These are phyloP conservation scores for Odocoileus hemionus DNA, from an alignment of 2,113 vertebrate species.

Conservation along the genomic window DNA sequence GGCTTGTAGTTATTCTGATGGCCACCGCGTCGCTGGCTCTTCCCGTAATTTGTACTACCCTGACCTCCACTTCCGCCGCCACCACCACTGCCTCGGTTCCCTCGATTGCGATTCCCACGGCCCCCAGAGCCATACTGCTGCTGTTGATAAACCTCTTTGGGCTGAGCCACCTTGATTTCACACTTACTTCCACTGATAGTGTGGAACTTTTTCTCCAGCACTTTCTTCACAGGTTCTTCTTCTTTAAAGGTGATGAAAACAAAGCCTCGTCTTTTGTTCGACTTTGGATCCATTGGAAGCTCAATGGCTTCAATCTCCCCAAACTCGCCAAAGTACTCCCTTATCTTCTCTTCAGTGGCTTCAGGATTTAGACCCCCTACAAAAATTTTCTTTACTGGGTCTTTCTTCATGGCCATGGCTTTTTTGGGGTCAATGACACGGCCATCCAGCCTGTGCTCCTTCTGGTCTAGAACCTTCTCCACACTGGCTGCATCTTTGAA, in stretches of 20 bases:
- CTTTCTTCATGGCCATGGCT: constrained; percentile 99
- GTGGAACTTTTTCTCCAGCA: constrained; percentile 97
- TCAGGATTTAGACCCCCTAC: constrained; percentile 97
- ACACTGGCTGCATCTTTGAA: constrained; percentile 94
- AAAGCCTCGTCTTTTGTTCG: constrained; percentile 97
- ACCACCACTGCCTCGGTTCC: constrained; percentile 89
- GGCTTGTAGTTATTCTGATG: constrained; percentile 99
- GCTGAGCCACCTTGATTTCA: constrained; percentile 98
- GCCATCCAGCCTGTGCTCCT: constrained; percentile 96
- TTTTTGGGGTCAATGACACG: constrained; percentile 98
- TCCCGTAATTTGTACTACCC: constrained; percentile 99
- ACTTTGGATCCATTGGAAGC: constrained; percentile 98
- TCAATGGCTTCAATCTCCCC: constrained; percentile 99
- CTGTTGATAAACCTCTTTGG: constrained; percentile 99
- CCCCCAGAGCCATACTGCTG: constrained; percentile 95
- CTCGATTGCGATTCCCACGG: constrained; percentile 86
- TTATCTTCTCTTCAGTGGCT: constrained; percentile 95
- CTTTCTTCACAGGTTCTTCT: constrained; percentile 93
- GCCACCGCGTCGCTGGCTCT: constrained; percentile 99
- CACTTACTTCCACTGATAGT: constrained; percentile 98
- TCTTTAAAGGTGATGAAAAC: constrained; percentile 99
- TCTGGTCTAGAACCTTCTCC: constrained; percentile 97
- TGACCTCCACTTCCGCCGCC: constrained; percentile 83
- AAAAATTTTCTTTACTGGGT: constrained; percentile 98
- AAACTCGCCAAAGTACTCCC: constrained; percentile 96